Conservation (phyloP, 2,888 invertebrate species). For the Ceriagrion tenellum region DNA sequence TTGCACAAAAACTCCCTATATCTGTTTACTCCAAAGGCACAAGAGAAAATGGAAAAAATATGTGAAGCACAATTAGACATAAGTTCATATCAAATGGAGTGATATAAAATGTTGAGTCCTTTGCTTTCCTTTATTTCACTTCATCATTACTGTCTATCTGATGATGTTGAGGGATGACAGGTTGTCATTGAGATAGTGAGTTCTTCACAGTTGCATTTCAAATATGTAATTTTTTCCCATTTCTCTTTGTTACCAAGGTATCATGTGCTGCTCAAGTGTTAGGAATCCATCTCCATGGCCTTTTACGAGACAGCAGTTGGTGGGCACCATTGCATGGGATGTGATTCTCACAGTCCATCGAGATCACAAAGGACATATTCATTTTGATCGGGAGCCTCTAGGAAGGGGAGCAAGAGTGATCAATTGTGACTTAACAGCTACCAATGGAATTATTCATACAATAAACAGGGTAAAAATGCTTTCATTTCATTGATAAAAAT, state of each 20-base stretch:
- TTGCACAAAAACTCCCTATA: no score
- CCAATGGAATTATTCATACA: slow-evolving; percentile 84
- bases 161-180: no score
- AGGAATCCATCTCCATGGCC: slow-evolving; percentile 59
- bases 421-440: slow-evolving; percentile 75
- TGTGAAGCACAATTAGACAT: no score
- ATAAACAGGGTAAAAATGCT: slow-evolving; percentile 79
- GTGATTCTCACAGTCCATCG: slow-evolving; percentile 48
- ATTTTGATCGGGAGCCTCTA: slow-evolving; percentile 55
- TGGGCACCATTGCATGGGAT: slow-evolving; percentile 57
- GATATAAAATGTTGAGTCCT: no score
- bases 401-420: slow-evolving; percentile 48
- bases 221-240: neutral
- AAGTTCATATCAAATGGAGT: no score
- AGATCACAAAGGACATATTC: slow-evolving; percentile 52
- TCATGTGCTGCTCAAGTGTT: slow-evolving; percentile 58
- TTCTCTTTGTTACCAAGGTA: neutral
- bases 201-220: no score
- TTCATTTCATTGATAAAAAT: neutral
- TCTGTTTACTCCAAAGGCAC: no score
- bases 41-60: no score
- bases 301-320: slow-evolving; percentile 49
- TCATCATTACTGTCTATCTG: no score
- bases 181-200: no score
- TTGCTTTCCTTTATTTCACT: no score